These are phyloP conservation scores for Brenthis ino DNA, from an alignment of 2,888 invertebrate genomes.

Conservation along the genomic window DNA sequence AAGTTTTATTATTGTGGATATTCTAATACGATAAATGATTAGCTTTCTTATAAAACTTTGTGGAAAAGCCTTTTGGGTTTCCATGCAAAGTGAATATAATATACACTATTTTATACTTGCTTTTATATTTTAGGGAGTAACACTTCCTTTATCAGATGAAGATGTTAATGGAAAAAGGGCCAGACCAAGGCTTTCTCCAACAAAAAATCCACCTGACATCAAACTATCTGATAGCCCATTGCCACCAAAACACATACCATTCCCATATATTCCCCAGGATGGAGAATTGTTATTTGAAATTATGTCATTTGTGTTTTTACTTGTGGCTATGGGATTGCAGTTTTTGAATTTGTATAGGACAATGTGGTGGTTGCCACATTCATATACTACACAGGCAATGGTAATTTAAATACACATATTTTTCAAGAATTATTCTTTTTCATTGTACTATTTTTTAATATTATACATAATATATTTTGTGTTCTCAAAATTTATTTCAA, in stretches of 20 bases:
- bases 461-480: too few relatives aligned
- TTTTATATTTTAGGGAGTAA: constrained; percentile 46
- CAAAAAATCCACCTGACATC: constrained; percentile 48
- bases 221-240: constrained; percentile 70
- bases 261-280: constrained; percentile 89
- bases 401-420: constrained; percentile 68
- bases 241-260: constrained; percentile 90
- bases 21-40: not conserved
- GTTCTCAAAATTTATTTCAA: too few relatives aligned
- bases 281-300: constrained; percentile 93
- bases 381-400: constrained; percentile 93
- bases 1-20: not conserved
- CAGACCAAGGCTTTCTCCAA: constrained; percentile 50
- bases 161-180: constrained; percentile 62
- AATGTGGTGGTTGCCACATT: constrained; percentile 98
- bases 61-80: too few relatives aligned
- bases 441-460: too few relatives aligned
- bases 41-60: too few relatives aligned
- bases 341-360: constrained; percentile 97
- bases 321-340: constrained; percentile 91
- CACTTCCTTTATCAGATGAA: constrained; percentile 56
- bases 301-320: constrained; percentile 90
- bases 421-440: too few relatives aligned
- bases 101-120: too few relatives aligned
- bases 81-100: too few relatives aligned